Percentiles rank a stretch among this genome's conserved stretches.
Conservation (phyloP, 2,888 invertebrate species). For the Prosapia bicincta region DNA sequence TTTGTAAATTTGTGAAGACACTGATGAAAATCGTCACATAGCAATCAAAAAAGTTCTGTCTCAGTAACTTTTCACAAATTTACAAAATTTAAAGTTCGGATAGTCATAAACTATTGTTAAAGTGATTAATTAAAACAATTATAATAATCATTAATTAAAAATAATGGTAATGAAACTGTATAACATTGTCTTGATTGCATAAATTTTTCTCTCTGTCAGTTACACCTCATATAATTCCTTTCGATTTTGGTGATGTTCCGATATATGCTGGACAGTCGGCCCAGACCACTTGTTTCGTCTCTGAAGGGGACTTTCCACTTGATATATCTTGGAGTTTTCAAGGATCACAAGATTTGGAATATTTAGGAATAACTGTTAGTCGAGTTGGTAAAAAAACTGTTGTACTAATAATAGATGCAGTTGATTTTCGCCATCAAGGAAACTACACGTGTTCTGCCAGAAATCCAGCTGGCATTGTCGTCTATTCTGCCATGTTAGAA, state of each 20-base stretch:
- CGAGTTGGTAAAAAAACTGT: conserved; percentile 50
- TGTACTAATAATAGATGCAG: conserved; percentile 37
- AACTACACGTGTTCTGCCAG: conserved; percentile 56
- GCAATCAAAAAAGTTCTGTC: no score
- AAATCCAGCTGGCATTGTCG: conserved; percentile 55
- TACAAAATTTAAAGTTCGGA: no score
- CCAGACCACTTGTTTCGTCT: conserved; percentile 64
- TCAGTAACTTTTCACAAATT: no score
- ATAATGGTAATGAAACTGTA: no score
- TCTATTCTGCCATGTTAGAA: conserved; percentile 52
- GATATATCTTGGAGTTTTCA: conserved; percentile 62
- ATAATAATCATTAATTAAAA: no score
- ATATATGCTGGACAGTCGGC: conserved; percentile 66
- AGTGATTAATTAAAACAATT: no score
- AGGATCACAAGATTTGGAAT: conserved; percentile 43
- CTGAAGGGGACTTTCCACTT: conserved; percentile 71
- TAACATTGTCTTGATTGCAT: no score
- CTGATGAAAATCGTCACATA: no score
- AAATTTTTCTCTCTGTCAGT: conserved; percentile 52
- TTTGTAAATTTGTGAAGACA: no score
- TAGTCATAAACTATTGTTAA: no score
- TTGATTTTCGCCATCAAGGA: conserved; percentile 46
- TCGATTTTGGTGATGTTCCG: conserved; percentile 64
- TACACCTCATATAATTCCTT: conserved; percentile 68
- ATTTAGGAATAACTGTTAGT: conserved; percentile 45